A percentile compares a stretch with the other conserved stretches of the same genome.
phyloP scores from a whole-genome alignment of 30 jellyfish, hydroid and myxozoan species.

The Turritopsis rubra region DNA sequence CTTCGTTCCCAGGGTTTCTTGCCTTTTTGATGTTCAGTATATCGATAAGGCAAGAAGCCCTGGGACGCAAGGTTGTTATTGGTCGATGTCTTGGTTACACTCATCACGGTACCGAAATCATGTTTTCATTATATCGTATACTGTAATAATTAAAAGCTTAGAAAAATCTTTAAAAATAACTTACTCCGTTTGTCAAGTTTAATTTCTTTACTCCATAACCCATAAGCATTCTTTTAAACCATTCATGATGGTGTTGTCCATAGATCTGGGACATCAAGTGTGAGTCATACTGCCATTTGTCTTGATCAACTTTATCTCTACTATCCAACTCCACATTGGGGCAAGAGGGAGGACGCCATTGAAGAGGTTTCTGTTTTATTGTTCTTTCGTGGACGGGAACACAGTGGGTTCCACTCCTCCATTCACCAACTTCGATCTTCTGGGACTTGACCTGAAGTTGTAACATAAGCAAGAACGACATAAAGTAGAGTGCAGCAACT shows the following conservation, averaged over 20 bases:
- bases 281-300: constrained; percentile 15
- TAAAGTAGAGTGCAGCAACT: no score
- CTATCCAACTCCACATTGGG: neutral
- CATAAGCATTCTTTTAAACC: constrained; percentile 23
- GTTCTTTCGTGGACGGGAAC: constrained; percentile 19
- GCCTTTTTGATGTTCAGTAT: no score
- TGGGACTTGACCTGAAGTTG: constrained; percentile 5
- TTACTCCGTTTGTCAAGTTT: constrained; percentile 23
- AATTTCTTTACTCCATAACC: constrained; percentile 23
- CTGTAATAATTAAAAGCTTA: no score
- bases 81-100: no score
- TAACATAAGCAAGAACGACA: neutral
- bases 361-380: neutral
- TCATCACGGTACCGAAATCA: no score
- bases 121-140: no score
- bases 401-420: constrained; percentile 21
- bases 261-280: constrained; percentile 17
- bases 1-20: no score
- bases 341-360: constrained; percentile 1
- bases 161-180: neutral
- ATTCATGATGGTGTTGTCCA: constrained; percentile 27
- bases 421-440: constrained; percentile 19
- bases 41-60: no score
- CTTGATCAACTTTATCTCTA: constrained; percentile 5
- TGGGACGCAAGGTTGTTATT: no score